Evolutionary conservation across 2,113 vertebrate genomes (phyloP), one percentile per base, ranked within the genome.

Genomic region (Charadrius vociferus): DNA sequence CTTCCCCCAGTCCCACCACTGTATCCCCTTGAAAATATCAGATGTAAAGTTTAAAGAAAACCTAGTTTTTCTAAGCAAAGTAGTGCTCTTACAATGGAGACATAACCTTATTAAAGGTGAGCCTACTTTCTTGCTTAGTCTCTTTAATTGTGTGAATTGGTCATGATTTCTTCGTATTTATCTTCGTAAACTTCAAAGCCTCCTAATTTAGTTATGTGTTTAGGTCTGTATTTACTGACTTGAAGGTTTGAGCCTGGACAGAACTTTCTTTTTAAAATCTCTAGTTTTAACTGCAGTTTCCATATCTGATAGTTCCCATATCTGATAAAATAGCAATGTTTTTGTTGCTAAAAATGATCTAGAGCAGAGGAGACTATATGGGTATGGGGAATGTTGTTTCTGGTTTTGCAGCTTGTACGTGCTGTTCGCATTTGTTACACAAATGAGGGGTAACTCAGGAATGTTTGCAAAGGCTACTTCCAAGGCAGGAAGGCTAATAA

Each of bases 391-490:
- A 43, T 37, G 10, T 34, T 32, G n/a, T 26, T 53, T 53, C 23
- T 45, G 21, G 11, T 47, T 61, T 52, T 61, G 21, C 2, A 0
- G 29, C 47, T 15, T 8, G 24, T 52, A 5, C 1, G 4, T 66
- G 16, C 34, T 19, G 7, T 61, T 86, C 26, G 16, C 1, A 1
- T 78, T 68, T 14, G 19, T 68, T 47, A 14, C 41, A 34, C 21
- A 63, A 47, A 70, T 36, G n/a, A 68, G 36, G 26, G 5, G 15
- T 36, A 87, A 32, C 18, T 3, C 5, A 43, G 23, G 41, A 56
- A 29, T 37, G 32, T 37, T 70, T 45, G 32, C 36, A 56, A 62
- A 70, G 47, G 15, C 10, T 9, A 15, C 11, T 67, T 62, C 39
- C 23, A 49, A 30, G n/a, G 19, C 36, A 56, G 62, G 22, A 81